These are phyloP conservation scores for Metopia argyrocephala DNA, from an alignment of 2,888 invertebrate species.

Conservation along the genomic window DNA sequence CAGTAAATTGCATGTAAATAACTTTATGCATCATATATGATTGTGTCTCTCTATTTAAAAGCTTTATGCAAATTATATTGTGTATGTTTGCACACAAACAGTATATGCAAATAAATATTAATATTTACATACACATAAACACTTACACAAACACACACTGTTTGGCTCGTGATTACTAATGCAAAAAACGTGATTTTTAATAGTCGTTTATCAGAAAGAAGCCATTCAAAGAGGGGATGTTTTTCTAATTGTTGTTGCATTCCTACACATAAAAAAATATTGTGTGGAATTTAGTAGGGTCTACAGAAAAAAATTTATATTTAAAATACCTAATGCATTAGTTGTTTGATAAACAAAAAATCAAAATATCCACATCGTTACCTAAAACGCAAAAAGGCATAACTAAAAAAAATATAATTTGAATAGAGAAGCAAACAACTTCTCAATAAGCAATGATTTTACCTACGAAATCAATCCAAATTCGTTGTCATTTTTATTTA, in stretches of 20 bases:
- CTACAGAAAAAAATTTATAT: slow-evolving; percentile 15
- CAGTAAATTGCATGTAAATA: slow-evolving; percentile 60
- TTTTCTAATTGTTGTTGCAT: background rate
- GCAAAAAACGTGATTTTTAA: slow-evolving; percentile 29
- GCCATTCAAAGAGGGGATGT: background rate
- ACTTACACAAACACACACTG: background rate
- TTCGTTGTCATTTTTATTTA: too few relatives aligned
- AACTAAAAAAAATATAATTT: too few relatives aligned
- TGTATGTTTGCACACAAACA: background rate
- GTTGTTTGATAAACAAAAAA: too few relatives aligned
- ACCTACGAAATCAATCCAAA: too few relatives aligned
- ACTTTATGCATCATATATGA: slow-evolving; percentile 47
- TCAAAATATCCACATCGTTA: too few relatives aligned
- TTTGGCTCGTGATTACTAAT: background rate
- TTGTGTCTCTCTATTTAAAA: slow-evolving; percentile 51
- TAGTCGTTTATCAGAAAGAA: background rate
- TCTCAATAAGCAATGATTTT: too few relatives aligned
- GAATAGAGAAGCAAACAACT: too few relatives aligned
- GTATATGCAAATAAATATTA: background rate
- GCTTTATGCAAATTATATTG: slow-evolving; percentile 59
- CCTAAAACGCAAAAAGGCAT: too few relatives aligned
- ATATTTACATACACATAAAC: background rate
- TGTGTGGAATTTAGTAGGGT: too few relatives aligned
- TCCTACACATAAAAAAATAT: too few relatives aligned
- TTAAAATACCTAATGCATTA: too few relatives aligned